Evolutionary conservation across 1,140 invertebrate genomes (phyloP).

Genomic region (Odontomachus brunneus): DNA sequence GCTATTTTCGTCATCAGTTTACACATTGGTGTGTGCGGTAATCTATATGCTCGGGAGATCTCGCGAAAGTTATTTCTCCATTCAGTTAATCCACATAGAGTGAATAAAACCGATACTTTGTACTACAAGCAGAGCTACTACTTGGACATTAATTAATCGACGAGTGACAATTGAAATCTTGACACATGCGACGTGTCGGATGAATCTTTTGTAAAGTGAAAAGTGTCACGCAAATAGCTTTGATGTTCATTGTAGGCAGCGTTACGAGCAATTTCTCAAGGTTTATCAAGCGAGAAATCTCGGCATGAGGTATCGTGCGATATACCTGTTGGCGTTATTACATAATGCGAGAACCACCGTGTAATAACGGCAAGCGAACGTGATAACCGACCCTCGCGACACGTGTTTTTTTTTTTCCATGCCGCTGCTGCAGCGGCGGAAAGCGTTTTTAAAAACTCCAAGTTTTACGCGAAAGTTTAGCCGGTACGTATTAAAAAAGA

Average conservation of each 20-base stretch:
- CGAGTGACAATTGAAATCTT: no score
- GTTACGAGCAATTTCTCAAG: slow-evolving; percentile 1
- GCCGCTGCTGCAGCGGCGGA: no score
- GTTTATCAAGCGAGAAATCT: slow-evolving; percentile 36
- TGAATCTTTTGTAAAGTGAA: no score
- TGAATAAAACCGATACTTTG: background rate
- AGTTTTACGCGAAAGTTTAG: background rate
- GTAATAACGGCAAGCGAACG: slow-evolving; percentile 8
- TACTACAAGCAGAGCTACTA: no score
- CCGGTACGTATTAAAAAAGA: background rate
- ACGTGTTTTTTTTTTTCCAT: background rate
- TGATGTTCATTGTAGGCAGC: background rate
- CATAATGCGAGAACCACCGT: slow-evolving; percentile 1
- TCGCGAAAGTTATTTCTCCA: background rate
- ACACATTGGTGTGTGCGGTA: no score
- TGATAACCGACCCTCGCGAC: background rate
- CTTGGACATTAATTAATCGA: no score
- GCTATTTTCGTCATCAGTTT: background rate
- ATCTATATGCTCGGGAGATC: background rate
- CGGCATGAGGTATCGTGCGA: background rate
- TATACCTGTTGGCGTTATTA: slow-evolving; percentile 35
- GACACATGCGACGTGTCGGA: no score
- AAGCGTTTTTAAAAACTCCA: background rate
- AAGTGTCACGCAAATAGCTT: background rate
- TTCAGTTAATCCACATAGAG: background rate